A percentile compares a stretch with the other conserved stretches of the same genome.
phyloP scores from a whole-genome alignment of 2,888 invertebrate genomes.

The Carabus problematicus region DNA sequence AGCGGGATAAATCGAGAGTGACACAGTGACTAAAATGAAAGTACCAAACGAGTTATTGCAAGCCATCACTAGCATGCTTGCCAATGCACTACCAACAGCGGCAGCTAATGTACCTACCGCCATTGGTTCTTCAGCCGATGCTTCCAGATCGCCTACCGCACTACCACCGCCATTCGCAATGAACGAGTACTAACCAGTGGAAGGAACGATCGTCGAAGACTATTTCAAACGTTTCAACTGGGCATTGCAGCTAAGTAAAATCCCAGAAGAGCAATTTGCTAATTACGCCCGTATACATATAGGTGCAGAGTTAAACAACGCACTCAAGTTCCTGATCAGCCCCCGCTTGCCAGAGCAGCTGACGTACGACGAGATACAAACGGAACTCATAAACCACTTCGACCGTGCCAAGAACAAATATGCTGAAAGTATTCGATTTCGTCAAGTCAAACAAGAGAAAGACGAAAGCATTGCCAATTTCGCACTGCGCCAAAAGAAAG shows the following conservation, averaged over 20 bases:
- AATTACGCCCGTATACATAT: constrained; percentile 14
- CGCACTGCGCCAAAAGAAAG: constrained; percentile 26
- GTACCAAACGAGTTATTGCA: too few species aligned
- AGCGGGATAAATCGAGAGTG: too few species aligned
- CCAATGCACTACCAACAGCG: too few species aligned
- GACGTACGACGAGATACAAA: too few species aligned
- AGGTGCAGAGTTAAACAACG: constrained; percentile 23
- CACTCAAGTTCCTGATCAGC: constrained; percentile 15
- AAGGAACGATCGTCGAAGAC: constrained; percentile 5
- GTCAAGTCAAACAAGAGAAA: constrained; percentile 22
- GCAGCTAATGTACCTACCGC: too few species aligned
- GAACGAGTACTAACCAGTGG: too few species aligned
- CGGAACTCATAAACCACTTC: too few species aligned
- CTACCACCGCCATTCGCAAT: too few species aligned
- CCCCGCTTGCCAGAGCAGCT: not conserved
- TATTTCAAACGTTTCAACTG: constrained; percentile 13
- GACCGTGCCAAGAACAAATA: constrained; percentile 31
- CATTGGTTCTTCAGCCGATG: too few species aligned
- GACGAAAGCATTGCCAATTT: constrained; percentile 30
- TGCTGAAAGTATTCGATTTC: constrained; percentile 36
- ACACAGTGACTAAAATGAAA: too few species aligned
- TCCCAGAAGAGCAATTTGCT: not conserved
- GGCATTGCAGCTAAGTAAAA: constrained; percentile 19
- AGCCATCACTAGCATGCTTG: too few species aligned
- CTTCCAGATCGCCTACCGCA: too few species aligned